Evolutionary conservation across 1,140 invertebrate species (phyloP), one percentile per base, ranked within the genome.

Genomic region (Drosophila equinoxialis): DNA sequence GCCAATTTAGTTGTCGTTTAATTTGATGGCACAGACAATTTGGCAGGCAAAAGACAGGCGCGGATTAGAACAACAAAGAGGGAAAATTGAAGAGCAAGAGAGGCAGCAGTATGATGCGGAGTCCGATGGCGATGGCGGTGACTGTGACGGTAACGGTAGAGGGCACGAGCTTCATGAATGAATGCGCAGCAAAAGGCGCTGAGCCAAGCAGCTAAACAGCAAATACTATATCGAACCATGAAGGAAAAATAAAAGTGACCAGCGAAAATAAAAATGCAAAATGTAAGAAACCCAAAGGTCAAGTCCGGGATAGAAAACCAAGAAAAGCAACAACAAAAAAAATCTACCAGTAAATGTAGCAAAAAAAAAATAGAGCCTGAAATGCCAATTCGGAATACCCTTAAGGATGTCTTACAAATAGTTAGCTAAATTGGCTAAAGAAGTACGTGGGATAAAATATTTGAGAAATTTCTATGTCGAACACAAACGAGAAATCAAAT

Each of bases 1-100:
- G 66, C 81, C 80, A 83, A 83, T 83, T 83, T 83, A 79, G 81
- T 84, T 84, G 81, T 79, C 81, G 68, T 83, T 84, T 83, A 79
- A 84, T 83, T 83, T 83, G 72, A 83, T 83, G 72, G 81, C 73
- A 74, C 74, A 65, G 65, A 74, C 76, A 81, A 79, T 75, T 78
- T 82, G 71, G 80, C 79, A 81, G 74, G 69, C 69, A 76, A 81
- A 81, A 69, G 74, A 74, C 74, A 76, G 42, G 51, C 14, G 39
- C 61, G 72, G 73, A 75, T 75, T 75, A 75, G 45, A 51, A 11
- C 8, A 51, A 6, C 45, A 48, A 6, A 23, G 45, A 23, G 45
- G 45, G 17, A 10, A 20, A 51, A 51, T 17, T 23, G 45, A 10
- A 8, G 3, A 23, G 45, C 14, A 48, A 14, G 6, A 14, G 14